Evolutionary conservation across 2,797 vertebrate species (phyloP).

Genomic region (Sciurus carolinensis): DNA sequence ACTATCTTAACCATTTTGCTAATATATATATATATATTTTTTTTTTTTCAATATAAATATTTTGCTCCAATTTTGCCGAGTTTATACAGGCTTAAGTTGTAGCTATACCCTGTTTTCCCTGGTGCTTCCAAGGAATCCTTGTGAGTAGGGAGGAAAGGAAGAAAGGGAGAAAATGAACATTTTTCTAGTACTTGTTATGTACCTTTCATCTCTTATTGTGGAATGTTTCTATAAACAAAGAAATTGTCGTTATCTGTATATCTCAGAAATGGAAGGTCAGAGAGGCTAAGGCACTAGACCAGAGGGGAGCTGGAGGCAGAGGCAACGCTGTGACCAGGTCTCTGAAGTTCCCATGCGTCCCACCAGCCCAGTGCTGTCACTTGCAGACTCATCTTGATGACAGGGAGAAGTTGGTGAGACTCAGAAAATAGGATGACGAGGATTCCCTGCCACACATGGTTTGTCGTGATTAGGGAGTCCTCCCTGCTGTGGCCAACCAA

Average conservation of each 20-base stretch:
- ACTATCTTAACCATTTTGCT: not conserved
- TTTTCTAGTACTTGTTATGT: not conserved
- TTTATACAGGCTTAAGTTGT: not conserved
- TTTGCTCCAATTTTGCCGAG: not conserved
- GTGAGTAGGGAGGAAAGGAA: not conserved
- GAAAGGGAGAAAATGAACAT: not conserved
- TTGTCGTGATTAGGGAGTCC: not conserved
- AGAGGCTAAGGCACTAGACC: not conserved
- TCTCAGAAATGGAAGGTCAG: not conserved
- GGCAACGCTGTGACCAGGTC: not conserved
- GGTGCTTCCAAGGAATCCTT: accelerated
- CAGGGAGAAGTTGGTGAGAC: not conserved
- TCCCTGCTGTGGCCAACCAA: not conserved
- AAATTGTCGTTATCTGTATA: not conserved
- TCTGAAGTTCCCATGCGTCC: not conserved
- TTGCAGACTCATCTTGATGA: not conserved
- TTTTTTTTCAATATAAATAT: not conserved
- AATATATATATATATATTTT: not conserved
- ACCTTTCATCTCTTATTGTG: not conserved
- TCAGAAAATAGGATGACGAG: not conserved
- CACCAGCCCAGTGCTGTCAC: not conserved
- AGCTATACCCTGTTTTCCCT: not conserved
- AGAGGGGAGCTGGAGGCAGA: not conserved
- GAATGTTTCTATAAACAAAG: not conserved
- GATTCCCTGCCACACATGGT: not conserved